phyloP scores from a whole-genome alignment of 2,113 vertebrate species.

The Apodemus speciosus region DNA sequence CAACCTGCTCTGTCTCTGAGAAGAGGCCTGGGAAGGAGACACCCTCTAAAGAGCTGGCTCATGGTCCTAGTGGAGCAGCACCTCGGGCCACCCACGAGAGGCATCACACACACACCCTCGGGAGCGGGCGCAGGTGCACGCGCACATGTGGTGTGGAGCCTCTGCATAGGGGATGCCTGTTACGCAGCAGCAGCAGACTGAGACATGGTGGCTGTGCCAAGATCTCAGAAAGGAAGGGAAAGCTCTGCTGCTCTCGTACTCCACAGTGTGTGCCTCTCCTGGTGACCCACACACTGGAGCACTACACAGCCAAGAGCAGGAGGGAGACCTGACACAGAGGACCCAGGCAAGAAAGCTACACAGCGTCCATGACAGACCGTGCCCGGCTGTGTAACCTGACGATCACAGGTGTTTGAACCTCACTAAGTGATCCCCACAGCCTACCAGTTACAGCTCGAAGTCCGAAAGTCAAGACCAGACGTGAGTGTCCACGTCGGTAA shows the following conservation, averaged over 20 bases:
- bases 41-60: neutral
- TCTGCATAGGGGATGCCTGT: fast-evolving
- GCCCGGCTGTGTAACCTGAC: neutral
- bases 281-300: neutral
- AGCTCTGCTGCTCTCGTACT: neutral
- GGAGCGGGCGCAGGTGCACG: neutral
- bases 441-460: too few relatives aligned
- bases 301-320: too few relatives aligned
- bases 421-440: neutral
- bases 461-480: too few relatives aligned
- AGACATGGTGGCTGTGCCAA: fast-evolving
- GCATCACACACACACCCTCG: neutral
- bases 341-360: neutral
- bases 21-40: neutral
- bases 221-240: neutral
- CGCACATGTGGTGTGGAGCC: neutral
- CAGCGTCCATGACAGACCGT: neutral
- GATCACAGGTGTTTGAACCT: too few relatives aligned
- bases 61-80: neutral
- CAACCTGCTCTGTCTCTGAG: neutral
- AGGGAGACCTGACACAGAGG: neutral
- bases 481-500: neutral
- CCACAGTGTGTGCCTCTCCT: fast-evolving
- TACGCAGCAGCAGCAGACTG: neutral
- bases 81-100: neutral